Evolutionary conservation across 2,797 vertebrate species (phyloP).

Genomic region (Phylloscopus collybita): DNA sequence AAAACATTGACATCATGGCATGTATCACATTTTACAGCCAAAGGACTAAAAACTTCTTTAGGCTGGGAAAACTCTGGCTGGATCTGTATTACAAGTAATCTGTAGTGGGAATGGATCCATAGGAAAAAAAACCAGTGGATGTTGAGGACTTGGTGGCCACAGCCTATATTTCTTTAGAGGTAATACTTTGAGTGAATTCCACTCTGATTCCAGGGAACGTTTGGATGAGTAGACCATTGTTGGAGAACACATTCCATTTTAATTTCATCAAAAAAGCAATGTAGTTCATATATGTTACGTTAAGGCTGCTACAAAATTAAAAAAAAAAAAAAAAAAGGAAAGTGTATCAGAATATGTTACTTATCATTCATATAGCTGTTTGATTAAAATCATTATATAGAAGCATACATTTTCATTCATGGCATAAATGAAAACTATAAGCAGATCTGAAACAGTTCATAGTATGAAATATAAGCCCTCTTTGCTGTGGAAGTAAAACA

Average conservation of each 20-base stretch:
- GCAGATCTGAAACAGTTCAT: neutral
- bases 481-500: neutral
- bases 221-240: neutral
- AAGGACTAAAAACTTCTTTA: neutral
- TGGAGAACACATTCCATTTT: neutral
- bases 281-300: neutral
- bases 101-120: neutral
- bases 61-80: neutral
- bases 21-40: neutral
- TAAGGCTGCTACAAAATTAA: neutral
- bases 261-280: neutral
- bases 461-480: neutral
- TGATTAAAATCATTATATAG: neutral
- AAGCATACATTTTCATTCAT: neutral
- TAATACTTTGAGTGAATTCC: neutral
- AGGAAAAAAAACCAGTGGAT: neutral
- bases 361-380: neutral
- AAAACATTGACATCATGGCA: neutral
- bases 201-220: neutral
- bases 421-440: neutral
- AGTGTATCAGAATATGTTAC: neutral
- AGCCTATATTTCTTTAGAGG: neutral
- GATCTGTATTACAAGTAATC: neutral
- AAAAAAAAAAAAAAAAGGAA: neutral
- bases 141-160: neutral